These are phyloP conservation scores for Sander lucioperca DNA, from an alignment of 2,113 vertebrate species.

Conservation along the genomic window DNA sequence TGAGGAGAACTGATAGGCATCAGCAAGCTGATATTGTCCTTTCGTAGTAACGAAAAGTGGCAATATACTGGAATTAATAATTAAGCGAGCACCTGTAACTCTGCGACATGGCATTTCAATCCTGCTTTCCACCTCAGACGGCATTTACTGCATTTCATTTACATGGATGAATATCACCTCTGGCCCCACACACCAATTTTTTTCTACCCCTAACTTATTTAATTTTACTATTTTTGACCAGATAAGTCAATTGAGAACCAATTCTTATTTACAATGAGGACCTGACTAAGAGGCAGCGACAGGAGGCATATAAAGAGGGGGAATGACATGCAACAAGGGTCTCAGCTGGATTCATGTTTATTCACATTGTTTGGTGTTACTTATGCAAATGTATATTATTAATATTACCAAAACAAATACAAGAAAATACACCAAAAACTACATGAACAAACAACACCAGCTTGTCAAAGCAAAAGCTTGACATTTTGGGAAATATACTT, in stretches of 20 bases:
- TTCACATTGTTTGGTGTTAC: neutral
- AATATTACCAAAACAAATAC: neutral
- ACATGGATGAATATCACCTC: neutral
- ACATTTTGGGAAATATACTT: neutral
- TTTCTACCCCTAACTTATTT: neutral
- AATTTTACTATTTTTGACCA: no score
- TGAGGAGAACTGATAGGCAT: neutral
- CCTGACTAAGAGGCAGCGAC: no score
- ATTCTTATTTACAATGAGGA: no score
- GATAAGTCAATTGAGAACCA: no score
- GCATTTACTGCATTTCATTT: neutral
- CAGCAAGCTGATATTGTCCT: neutral
- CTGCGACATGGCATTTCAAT: neutral
- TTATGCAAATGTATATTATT: neutral
- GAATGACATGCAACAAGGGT: neutral
- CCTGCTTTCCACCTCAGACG: neutral
- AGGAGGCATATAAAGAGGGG: neutral
- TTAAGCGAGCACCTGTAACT: neutral
- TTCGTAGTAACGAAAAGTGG: neutral
- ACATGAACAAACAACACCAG: neutral
- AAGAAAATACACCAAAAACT: neutral
- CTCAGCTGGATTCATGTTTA: neutral
- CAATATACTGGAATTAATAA: neutral
- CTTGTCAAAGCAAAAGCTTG: neutral
- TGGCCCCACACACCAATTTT: neutral